Base-by-base conservation (phyloP, 1,140 invertebrate genomes). In the Saccostrea echinata region DNA sequence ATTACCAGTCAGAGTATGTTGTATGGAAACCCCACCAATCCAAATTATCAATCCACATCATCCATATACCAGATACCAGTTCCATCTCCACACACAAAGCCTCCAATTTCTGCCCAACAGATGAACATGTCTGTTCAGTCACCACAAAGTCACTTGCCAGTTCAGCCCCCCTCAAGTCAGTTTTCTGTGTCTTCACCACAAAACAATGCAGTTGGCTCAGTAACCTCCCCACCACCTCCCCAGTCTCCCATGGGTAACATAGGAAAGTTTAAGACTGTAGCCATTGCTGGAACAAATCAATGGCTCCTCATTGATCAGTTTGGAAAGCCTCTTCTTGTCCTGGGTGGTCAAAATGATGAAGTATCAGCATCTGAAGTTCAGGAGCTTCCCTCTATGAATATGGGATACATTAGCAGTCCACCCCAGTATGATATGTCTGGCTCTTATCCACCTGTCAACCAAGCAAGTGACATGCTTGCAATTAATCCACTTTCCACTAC, bases 261-360 rank as follows among this genome's bases (percentile, higher is more conserved):
- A 11, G 68, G 68, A 30, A 76, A 76, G 68, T 76, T 76, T 76
- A 76, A 76, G 68, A 76, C 68, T 13, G 68, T 76, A 27, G 68
- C 68, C 68, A 76, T 76, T 76, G 68, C 68, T 76, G 68, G 68
- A 33, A 76, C 68, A 27, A 76, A 76, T 4, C 68, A 76, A 12
- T 76, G 68, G 68, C 68, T 76, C 27, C 68, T 76, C 2, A 33
- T 76, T 33, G 68, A 76, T 16, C 68, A 76, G 68, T 76, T 76
- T 33, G 68, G 68, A 30, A 76, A 76, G 68, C 68, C 68, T 76
- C 12, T 76, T 13, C 68, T 76, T 12, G 68, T 76, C 27, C 27
- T 76, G 30, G 68, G 68, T 30, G 68, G 68, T 16, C 68, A 76
- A 27, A 76, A 76, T 76, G 68, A 76, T 30, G 68, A 76, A 30